Percentiles rank a stretch among this genome's conserved stretches.
These are phyloP conservation scores for Papilio gigon DNA, from an alignment of 2,888 invertebrate genomes.

Conservation along the genomic window DNA sequence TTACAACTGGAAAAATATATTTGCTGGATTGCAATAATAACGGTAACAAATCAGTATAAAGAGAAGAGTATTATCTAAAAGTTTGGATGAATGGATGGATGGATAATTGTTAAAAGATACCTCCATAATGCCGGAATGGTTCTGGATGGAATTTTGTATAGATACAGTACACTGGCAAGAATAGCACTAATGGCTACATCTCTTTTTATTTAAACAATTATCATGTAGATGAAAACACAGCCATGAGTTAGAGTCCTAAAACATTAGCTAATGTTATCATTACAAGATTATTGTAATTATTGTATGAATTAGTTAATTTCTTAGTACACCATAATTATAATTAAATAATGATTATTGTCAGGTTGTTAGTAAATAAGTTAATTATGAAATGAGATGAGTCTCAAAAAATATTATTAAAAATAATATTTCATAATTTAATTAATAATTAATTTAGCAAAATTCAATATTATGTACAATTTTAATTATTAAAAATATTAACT, in stretches of 20 bases:
- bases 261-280: neutral
- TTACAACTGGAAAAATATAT: too few relatives aligned
- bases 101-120: too few relatives aligned
- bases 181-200: too few relatives aligned
- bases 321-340: neutral
- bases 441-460: neutral
- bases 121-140: too few relatives aligned
- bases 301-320: neutral
- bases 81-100: too few relatives aligned
- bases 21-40: too few relatives aligned
- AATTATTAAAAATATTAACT: neutral
- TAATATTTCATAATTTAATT: neutral
- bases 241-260: neutral
- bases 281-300: constrained; percentile 16
- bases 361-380: neutral
- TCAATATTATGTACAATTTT: neutral
- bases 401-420: neutral
- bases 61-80: too few relatives aligned
- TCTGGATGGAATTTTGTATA: too few relatives aligned
- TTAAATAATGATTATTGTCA: neutral
- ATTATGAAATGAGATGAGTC: neutral
- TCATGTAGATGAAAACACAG: neutral
- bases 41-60: too few relatives aligned
- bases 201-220: too few relatives aligned
- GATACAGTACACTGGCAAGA: too few relatives aligned